Evolutionary conservation across 1,140 invertebrate genomes (phyloP).

Genomic region (Leptonema lineaticorne): DNA sequence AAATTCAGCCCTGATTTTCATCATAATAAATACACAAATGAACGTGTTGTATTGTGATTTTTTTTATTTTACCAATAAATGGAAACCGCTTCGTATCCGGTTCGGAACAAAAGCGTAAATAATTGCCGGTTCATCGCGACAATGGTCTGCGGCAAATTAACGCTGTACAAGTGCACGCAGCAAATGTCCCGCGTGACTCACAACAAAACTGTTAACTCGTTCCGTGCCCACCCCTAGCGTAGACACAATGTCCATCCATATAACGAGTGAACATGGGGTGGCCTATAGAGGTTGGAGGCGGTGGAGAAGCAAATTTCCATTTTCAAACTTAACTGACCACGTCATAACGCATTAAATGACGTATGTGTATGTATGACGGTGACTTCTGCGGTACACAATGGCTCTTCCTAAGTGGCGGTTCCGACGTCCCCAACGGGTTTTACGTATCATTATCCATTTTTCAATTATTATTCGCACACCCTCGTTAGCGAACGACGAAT

Average conservation of each 20-base stretch:
- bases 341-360: conserved; percentile 40
- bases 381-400: conserved; percentile 23
- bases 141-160: neutral
- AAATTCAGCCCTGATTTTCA: no score
- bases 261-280: neutral
- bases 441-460: conserved; percentile 15
- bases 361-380: conserved; percentile 22
- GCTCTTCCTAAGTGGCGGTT: neutral
- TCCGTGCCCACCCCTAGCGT: neutral
- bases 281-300: neutral
- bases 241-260: no score
- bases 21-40: no score
- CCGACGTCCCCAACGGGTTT: neutral
- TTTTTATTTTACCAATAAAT: no score
- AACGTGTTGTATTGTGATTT: neutral
- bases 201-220: conserved; percentile 13
- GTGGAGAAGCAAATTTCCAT: conserved; percentile 28
- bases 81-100: neutral
- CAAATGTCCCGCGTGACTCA: conserved; percentile 6
- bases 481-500: neutral
- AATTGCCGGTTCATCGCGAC: neutral
- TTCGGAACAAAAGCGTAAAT: neutral
- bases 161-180: neutral
- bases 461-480: conserved; percentile 13
- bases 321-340: conserved; percentile 42